Conservation (phyloP, 2,113 vertebrate genomes). For the Cebus imitator region DNA sequence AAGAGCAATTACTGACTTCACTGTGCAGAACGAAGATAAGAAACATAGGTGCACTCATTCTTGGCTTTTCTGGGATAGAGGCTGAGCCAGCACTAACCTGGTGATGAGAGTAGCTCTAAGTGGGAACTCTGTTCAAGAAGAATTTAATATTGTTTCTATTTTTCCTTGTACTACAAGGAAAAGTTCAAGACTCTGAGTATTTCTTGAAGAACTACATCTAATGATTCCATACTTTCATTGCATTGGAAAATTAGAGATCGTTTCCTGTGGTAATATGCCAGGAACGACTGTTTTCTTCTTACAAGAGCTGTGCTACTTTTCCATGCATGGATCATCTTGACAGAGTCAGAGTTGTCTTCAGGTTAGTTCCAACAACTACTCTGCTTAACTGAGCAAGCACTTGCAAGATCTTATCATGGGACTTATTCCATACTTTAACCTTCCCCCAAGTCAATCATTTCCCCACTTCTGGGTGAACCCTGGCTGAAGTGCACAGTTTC, state of each 20-base stretch:
- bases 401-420: neutral
- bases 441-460: neutral
- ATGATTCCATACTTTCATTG: neutral
- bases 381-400: neutral
- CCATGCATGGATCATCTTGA: neutral
- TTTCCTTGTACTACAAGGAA: neutral
- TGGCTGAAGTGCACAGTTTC: neutral
- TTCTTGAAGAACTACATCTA: neutral
- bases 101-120: neutral
- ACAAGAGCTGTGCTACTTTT: neutral
- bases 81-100: neutral
- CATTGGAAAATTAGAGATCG: neutral
- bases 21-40: conserved; percentile 5
- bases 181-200: neutral
- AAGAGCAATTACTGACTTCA: neutral
- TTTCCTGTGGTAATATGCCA: neutral
- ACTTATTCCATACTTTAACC: neutral
- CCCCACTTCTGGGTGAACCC: neutral
- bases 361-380: neutral
- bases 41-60: conserved; percentile 3
- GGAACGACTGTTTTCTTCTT: neutral
- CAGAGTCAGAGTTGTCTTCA: neutral
- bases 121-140: neutral
- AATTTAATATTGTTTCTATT: neutral
- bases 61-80: conserved; percentile 17